Percentiles rank a stretch among this genome's conserved stretches.
phyloP scores from a whole-genome alignment of 2,888 invertebrate species.

The Andrena dorsata region DNA sequence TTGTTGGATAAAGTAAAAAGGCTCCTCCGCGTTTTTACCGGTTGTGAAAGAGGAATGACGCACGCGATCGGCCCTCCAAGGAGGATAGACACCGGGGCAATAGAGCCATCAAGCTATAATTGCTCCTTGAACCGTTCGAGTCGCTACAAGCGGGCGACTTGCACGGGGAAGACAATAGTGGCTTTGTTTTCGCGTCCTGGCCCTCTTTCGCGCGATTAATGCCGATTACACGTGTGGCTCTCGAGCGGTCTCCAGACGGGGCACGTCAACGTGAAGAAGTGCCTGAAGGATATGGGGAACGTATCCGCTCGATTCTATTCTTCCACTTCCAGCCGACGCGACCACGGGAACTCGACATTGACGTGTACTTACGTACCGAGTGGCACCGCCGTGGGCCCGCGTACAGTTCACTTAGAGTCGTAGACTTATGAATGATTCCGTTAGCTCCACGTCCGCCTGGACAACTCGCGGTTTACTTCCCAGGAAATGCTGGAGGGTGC shows the following conservation, averaged over 20 bases:
- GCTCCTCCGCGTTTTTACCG: conserved; percentile 1
- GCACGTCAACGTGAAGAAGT: not conserved
- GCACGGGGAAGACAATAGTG: conserved; percentile 55
- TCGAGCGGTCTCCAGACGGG: conserved; percentile 45
- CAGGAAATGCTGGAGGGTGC: conserved; percentile 43
- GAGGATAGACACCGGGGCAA: conserved; percentile 46
- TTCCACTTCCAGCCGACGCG: conserved; percentile 61
- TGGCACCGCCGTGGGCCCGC: conserved; percentile 49
- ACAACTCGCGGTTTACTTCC: conserved; percentile 58
- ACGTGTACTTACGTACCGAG: conserved; percentile 65
- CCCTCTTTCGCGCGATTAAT: conserved; percentile 57
- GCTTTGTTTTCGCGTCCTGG: conserved; percentile 66
- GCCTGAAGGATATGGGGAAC: conserved; percentile 34
- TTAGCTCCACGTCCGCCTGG: conserved; percentile 62
- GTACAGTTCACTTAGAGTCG: conserved; percentile 60
- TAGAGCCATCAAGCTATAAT: conserved; percentile 63
- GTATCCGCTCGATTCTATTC: conserved; percentile 71
- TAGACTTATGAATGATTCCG: conserved; percentile 67
- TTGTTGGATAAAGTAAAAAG: conserved; percentile 1
- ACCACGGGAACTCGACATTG: conserved; percentile 66
- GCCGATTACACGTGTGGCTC: conserved; percentile 61
- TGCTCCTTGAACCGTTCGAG: conserved; percentile 51
- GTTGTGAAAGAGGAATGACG: conserved; percentile 15
- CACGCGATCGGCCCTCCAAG: conserved; percentile 5
- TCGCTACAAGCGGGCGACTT: conserved; percentile 32